Evolutionary conservation across 53 echinoderm and acorn worm species (phyloP).

Genomic region (Stichopus horrens): DNA sequence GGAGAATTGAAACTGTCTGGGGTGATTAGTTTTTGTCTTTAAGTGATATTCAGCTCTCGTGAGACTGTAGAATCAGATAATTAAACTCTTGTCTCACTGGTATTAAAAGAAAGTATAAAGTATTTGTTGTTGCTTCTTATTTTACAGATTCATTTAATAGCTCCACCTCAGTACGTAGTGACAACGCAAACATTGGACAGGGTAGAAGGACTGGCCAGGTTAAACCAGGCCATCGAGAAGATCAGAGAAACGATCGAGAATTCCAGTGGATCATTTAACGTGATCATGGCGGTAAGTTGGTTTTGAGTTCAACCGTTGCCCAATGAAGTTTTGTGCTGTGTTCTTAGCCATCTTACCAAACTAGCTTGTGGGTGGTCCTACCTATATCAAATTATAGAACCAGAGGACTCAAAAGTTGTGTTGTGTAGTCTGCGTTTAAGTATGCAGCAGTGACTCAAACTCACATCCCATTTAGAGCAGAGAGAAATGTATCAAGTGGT

Average conservation of each 20-base stretch:
- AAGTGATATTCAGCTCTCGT: too few species aligned
- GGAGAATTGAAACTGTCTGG: too few species aligned
- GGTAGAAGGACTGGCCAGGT: slow-evolving; percentile 73
- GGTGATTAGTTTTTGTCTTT: too few species aligned
- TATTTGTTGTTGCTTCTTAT: neutral
- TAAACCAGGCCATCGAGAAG: slow-evolving; percentile 77
- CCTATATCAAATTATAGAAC: neutral
- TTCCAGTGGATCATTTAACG: slow-evolving; percentile 76
- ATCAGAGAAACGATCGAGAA: slow-evolving; percentile 73
- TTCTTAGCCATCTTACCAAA: neutral
- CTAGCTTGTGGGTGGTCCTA: neutral
- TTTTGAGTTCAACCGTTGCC: neutral
- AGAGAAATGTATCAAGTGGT: too few species aligned
- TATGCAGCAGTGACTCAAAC: neutral
- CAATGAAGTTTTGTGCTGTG: neutral
- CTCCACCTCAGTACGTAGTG: slow-evolving; percentile 96
- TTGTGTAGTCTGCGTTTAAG: neutral
- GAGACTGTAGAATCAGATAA: too few species aligned
- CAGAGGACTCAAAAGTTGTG: neutral
- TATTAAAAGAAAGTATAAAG: neutral
- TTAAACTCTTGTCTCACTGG: too few species aligned
- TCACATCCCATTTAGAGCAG: neutral
- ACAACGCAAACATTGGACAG: slow-evolving; percentile 90
- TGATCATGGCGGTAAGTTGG: slow-evolving; percentile 82
- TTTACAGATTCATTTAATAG: slow-evolving; percentile 91